These are phyloP conservation scores for Loripinus fragilis DNA, from an alignment of 2,888 invertebrate genomes.

Conservation along the genomic window DNA sequence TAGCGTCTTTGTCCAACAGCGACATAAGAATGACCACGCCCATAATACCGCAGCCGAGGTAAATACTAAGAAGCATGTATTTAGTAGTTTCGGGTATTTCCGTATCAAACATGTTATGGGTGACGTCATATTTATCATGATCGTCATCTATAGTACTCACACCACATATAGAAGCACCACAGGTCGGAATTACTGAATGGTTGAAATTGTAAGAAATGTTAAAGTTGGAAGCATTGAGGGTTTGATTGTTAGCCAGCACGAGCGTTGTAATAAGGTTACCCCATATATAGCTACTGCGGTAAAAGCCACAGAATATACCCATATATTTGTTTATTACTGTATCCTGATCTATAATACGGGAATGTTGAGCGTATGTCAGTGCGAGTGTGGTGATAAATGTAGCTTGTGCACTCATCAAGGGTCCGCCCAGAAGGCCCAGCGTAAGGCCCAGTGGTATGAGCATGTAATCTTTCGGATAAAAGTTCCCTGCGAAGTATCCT, in stretches of 20 bases:
- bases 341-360: constrained; percentile 70
- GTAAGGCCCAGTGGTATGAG: constrained; percentile 77
- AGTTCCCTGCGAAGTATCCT: constrained; percentile 78
- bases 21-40: constrained; percentile 74
- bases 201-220: constrained; percentile 15
- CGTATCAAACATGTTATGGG: constrained; percentile 38
- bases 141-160: constrained; percentile 36
- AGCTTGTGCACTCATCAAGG: constrained; percentile 81
- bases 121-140: constrained; percentile 55
- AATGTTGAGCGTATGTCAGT: constrained; percentile 77
- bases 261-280: constrained; percentile 80
- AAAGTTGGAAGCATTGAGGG: constrained; percentile 30
- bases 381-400: constrained; percentile 80
- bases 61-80: constrained; percentile 76
- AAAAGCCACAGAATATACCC: constrained; percentile 80
- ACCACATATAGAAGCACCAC: constrained; percentile 69
- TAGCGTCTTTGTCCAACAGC: constrained; percentile 73
- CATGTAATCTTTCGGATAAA: constrained; percentile 76
- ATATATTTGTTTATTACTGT: constrained; percentile 78
- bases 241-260: constrained; percentile 69
- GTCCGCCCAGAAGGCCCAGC: constrained; percentile 78
- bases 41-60: constrained; percentile 77
- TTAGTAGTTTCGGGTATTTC: constrained; percentile 69
- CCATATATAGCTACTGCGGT: constrained; percentile 80
- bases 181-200: constrained; percentile 36